These are phyloP conservation scores for Albula glossodonta DNA, from an alignment of 2,113 vertebrate species.

Conservation along the genomic window DNA sequence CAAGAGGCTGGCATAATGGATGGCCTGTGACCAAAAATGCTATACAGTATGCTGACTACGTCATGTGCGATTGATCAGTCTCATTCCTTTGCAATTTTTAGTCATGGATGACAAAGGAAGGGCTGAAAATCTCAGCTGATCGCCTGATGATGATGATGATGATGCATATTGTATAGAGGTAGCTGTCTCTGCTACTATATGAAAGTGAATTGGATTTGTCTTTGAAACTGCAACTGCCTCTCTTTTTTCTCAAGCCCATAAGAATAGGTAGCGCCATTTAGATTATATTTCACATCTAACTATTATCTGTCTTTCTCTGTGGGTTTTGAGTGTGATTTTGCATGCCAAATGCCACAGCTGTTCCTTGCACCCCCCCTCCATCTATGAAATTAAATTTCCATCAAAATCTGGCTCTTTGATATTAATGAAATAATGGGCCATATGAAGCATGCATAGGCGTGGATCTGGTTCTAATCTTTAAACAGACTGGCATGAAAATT, in stretches of 20 bases:
- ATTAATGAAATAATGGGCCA: slow-evolving; percentile 29
- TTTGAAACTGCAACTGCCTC: neutral
- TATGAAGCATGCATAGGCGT: neutral
- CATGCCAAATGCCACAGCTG: slow-evolving; percentile 27
- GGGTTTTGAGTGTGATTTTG: slow-evolving; percentile 22
- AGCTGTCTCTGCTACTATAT: neutral
- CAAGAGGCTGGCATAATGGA: slow-evolving; percentile 26
- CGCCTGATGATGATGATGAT: slow-evolving; percentile 37
- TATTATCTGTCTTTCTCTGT: slow-evolving; percentile 1
- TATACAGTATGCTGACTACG: slow-evolving; percentile 19
- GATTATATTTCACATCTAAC: neutral
- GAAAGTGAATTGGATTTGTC: neutral
- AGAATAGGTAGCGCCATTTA: neutral
- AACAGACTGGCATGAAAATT: slow-evolving; percentile 20
- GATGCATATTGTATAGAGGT: slow-evolving; percentile 24
- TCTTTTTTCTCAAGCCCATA: neutral
- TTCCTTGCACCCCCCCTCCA: neutral
- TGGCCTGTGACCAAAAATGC: slow-evolving; percentile 37
- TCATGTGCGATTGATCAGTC: slow-evolving; percentile 41
- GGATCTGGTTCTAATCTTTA: slow-evolving; percentile 23
- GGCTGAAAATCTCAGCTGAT: slow-evolving; percentile 46
- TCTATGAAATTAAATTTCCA: slow-evolving; percentile 32
- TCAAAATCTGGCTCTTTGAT: slow-evolving; percentile 20
- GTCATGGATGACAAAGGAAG: slow-evolving; percentile 48
- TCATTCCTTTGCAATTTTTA: slow-evolving; percentile 45